Evolutionary conservation across 2,113 vertebrate species (phyloP), one percentile per base, ranked within the genome.

Genomic region (Larimichthys polyactis): DNA sequence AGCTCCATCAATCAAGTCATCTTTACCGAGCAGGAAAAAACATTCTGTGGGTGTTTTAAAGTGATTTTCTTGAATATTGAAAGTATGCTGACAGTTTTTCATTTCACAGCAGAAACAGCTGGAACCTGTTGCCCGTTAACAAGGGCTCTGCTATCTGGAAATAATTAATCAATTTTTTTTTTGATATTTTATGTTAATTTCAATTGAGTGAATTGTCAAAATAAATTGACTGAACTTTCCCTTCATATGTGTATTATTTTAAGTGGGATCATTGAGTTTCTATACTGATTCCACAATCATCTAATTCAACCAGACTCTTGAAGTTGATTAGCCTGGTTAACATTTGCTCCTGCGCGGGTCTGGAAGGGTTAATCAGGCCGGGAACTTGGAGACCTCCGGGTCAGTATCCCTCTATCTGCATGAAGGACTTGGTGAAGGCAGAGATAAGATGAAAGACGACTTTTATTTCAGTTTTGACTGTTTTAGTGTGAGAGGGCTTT

Each of bases 361-460:
- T 89, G 92, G 83, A 95, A 94, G 96, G 96, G 96, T 98, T 98
- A 97, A 97, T 96, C 94, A 95, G 95, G 94, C 94, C 93, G 63
- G 90, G 91, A 95, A 96, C 94, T 92, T 88, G 84, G 78, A 93
- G 95, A 95, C 95, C 95, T 87, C 81, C 29, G 89, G 96, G 96
- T 97, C 96, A 96, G 89, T 77, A 72, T 90, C 83, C 91, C 90
- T 86, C 87, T 90, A 94, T 96, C 94, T 94, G 85, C 91, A 77
- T 79, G 75, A 90, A 95, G 91, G 94, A 96, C 94, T 95, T 90
- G 90, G 87, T 92, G 91, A 94, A 95, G 92, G 90, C 93, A 91
- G 87, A 92, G 95, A 96, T 95, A 94, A 95, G 94, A 94, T 95
- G 94, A 91, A 92, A 87, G 77, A 83, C 82, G 89, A 92, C 94